A percentile compares a stretch with the other conserved stretches of the same genome.
Evolutionary conservation across 2,888 invertebrate genomes (phyloP).

Genomic region (Apodemia arnacis): DNA sequence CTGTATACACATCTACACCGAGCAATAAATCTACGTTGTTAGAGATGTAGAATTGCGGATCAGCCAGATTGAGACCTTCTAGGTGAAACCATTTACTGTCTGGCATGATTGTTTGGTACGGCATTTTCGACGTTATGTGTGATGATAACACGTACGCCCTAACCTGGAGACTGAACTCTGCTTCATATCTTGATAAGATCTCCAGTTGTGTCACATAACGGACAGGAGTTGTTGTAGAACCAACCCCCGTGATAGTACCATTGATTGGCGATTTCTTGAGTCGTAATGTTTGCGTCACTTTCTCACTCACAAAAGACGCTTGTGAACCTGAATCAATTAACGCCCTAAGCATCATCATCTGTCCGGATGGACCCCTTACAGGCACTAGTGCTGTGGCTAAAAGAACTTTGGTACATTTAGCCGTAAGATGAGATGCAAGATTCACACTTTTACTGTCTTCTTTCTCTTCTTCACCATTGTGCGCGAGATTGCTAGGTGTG

Average conservation of each 20-base stretch:
- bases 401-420: slow-evolving; percentile 52
- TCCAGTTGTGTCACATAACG: slow-evolving; percentile 25
- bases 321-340: slow-evolving; percentile 80
- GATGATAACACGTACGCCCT: slow-evolving; percentile 23
- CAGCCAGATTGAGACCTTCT: slow-evolving; percentile 68
- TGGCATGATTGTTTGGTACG: slow-evolving; percentile 19
- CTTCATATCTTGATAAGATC: slow-evolving; percentile 36
- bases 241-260: slow-evolving; percentile 66
- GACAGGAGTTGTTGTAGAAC: slow-evolving; percentile 62
- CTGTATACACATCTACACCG: slow-evolving; percentile 53
- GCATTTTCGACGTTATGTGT: slow-evolving; percentile 22
- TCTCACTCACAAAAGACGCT: slow-evolving; percentile 73
- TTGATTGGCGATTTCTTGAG: neutral
- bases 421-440: slow-evolving; percentile 41
- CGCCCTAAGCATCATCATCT: slow-evolving; percentile 67
- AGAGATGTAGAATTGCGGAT: slow-evolving; percentile 57
- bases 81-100: slow-evolving; percentile 53
- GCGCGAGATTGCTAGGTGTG: neutral
- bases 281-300: slow-evolving; percentile 52
- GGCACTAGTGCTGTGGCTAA: slow-evolving; percentile 79
- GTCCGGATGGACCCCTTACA: slow-evolving; percentile 57
- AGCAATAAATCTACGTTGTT: slow-evolving; percentile 79
- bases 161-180: slow-evolving; percentile 13
- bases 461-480: slow-evolving; percentile 1
- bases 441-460: neutral